Percentiles rank a stretch among this genome's conserved stretches.
phyloP scores from a whole-genome alignment of 30 jellyfish, hydroid and myxozoan genomes.

The Aurelia aurita region DNA sequence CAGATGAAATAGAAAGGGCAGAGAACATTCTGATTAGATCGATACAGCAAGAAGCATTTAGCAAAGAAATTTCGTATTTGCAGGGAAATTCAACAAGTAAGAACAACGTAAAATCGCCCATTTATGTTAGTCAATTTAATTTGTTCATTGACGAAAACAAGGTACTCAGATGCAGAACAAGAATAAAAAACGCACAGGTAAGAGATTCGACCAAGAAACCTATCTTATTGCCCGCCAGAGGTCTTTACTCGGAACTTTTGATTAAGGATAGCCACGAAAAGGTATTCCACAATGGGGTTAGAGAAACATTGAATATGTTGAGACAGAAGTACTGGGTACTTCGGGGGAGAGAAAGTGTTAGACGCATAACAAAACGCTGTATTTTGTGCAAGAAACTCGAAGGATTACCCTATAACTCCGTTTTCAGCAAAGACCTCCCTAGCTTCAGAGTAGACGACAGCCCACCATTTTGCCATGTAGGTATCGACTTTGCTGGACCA shows the following conservation, averaged over 20 bases:
- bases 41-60: conserved; percentile 39
- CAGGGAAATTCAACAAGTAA: conserved; percentile 1
- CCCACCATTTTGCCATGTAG: conserved; percentile 16
- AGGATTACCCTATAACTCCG: conserved; percentile 16
- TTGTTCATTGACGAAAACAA: conserved; percentile 20
- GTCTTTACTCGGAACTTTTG: conserved; percentile 15
- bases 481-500: conserved; percentile 53
- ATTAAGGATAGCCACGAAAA: too few species aligned
- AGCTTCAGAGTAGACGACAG: conserved; percentile 29
- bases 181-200: neutral
- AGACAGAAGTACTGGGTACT: too few species aligned
- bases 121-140: conserved; percentile 36
- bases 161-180: conserved; percentile 35
- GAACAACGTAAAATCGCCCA: conserved; percentile 20
- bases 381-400: conserved; percentile 14
- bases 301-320: too few species aligned
- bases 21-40: conserved; percentile 31
- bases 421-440: conserved; percentile 8
- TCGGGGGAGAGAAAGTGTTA: too few species aligned
- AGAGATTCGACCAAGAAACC: conserved; percentile 26
- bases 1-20: conserved; percentile 11
- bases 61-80: conserved; percentile 30
- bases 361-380: too few species aligned
- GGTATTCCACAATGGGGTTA: too few species aligned
- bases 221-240: conserved; percentile 13